These are phyloP conservation scores for Actinemys pallida DNA, from an alignment of 2,113 vertebrate genomes.

Conservation along the genomic window DNA sequence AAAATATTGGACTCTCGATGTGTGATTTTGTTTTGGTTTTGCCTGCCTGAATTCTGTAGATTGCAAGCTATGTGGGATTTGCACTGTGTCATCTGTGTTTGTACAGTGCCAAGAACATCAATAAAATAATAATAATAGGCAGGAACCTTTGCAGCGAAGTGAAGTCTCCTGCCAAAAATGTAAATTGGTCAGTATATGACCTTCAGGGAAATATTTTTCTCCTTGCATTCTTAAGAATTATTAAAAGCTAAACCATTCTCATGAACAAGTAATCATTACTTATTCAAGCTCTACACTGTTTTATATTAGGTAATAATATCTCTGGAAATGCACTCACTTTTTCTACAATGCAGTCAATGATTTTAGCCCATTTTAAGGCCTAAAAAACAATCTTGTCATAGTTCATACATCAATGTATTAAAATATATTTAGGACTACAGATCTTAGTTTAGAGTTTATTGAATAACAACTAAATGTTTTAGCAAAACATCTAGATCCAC, in stretches of 20 bases:
- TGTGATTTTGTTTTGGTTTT: background rate
- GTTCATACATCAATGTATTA: background rate
- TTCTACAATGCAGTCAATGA: background rate
- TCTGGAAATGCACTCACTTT: background rate
- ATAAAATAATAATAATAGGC: background rate
- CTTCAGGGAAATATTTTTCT: background rate
- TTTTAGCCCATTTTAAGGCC: background rate
- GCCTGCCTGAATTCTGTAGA: background rate
- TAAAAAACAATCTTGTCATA: background rate
- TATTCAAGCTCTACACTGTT: background rate
- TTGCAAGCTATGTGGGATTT: background rate
- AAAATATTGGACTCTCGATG: background rate
- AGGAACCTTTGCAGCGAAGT: background rate
- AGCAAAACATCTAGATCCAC: slow-evolving; percentile 18
- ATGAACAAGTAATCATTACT: background rate
- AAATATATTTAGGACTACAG: background rate
- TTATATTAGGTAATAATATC: background rate
- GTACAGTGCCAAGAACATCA: background rate
- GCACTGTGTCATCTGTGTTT: background rate
- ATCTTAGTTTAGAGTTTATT: background rate
- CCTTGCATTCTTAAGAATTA: slow-evolving; percentile 22
- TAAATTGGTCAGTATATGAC: background rate
- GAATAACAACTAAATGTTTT: background rate
- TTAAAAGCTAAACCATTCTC: background rate
- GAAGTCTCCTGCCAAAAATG: background rate